Evolutionary conservation across 2,797 vertebrate genomes (phyloP).

Genomic region (Argentina silus): DNA sequence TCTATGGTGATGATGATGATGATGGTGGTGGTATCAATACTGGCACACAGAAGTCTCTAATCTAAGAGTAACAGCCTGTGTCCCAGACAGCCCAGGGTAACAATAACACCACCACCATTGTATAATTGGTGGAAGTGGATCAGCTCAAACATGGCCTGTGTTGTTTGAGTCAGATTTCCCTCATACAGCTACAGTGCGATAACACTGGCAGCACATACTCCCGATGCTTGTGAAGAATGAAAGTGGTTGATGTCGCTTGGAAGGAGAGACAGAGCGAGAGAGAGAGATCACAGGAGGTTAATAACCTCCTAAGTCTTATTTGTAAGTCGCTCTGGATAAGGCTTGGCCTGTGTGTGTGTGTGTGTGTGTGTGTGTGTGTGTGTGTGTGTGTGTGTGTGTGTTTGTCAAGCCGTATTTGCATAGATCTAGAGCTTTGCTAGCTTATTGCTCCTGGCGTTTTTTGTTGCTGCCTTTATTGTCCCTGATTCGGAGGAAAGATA

Average conservation of each 20-base stretch:
- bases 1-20: background rate
- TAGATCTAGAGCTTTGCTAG: background rate
- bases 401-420: background rate
- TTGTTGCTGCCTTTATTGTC: too few species aligned
- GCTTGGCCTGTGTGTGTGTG: conserved; percentile 1
- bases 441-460: too few species aligned
- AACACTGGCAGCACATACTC: background rate
- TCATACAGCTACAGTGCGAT: background rate
- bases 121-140: conserved; percentile 25
- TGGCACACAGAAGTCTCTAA: background rate
- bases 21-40: background rate
- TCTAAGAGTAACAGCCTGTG: background rate
- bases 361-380: background rate
- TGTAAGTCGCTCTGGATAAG: background rate
- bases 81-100: background rate
- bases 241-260: too few species aligned
- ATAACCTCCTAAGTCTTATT: too few species aligned
- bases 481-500: too few species aligned
- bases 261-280: too few species aligned
- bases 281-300: too few species aligned
- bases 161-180: background rate
- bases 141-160: background rate
- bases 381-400: background rate
- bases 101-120: conserved; percentile 1
- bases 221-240: too few species aligned